Evolutionary conservation across 2,797 vertebrate genomes (phyloP), one percentile per base, ranked within the genome.

Genomic region (Eulemur albifrons): DNA sequence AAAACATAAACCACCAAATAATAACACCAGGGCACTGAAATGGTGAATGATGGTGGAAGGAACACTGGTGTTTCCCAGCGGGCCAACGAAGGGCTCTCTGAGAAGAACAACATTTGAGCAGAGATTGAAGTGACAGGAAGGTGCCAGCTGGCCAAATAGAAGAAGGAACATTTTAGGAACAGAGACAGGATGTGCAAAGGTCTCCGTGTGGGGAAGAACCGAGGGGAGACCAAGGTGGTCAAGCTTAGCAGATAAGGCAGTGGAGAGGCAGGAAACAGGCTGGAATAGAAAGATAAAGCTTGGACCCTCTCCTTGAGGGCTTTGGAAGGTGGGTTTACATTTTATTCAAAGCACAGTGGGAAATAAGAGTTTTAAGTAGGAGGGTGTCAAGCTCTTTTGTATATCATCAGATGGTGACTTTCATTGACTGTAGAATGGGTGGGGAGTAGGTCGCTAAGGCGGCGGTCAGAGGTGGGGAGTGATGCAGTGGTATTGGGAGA

Each of bases 1-100:
- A 72, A 35, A 40, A 12, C 2, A n/a, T 43, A 40, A 59, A 25
- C 21, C 81, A 30, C 32, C 4, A 84, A 45, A 32, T 65, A 23
- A 23, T 38, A 59, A 17, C 18, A 14, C 20, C 52, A 13, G 27
- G 18, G 17, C 11, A 45, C 35, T 61, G 4, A 80, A 23, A 15
- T 23, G 20, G 21, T 14, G 17, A 18, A 30, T 0, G 0, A 1
- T 32, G 25, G 25, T 32, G 8, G 54, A 48, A 20, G 27, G 11
- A 11, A 20, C 2, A 13, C 18, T 0, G 12, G 11, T 15, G 3
- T 43, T 32, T 54, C 50, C 57, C 10, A 38, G 45, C 7, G 3
- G 50, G 23, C 30, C 20, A 12, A 38, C 40, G 63, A 63, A 27
- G 10, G 25, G 4, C 43, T 61, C 40, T 70, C 3, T 4, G 5